Percentiles rank a stretch among this genome's conserved stretches.
Conservation (phyloP, 2,113 vertebrate species). For the Drymodes brunneopygia region DNA sequence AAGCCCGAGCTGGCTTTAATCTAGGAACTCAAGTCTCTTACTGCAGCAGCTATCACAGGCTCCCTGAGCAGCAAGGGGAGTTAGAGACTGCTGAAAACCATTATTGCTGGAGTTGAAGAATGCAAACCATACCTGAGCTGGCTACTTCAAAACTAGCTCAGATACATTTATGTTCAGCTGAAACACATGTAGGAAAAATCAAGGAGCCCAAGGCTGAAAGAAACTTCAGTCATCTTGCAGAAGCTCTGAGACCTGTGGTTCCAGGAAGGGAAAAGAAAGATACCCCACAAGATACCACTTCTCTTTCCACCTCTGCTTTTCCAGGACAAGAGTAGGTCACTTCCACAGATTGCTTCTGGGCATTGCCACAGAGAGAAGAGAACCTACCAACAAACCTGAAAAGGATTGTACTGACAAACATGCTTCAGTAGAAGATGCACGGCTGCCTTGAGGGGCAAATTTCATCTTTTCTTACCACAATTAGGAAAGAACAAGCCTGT, state of each 20-base stretch:
- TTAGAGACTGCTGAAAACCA: neutral
- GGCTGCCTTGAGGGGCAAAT: neutral
- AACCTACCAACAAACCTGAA: neutral
- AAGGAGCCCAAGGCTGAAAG: neutral
- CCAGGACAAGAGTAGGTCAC: neutral
- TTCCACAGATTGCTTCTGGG: neutral
- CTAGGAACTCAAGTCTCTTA: neutral
- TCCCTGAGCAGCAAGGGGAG: neutral
- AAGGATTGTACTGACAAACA: neutral
- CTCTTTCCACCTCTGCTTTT: neutral
- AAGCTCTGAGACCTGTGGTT: neutral
- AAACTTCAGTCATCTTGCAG: neutral
- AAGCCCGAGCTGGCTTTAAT: neutral
- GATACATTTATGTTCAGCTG: neutral
- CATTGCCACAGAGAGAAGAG: neutral
- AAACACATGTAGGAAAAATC: neutral
- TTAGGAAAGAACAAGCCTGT: neutral
- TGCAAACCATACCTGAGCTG: neutral
- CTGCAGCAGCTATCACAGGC: neutral
- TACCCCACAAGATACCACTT: neutral
- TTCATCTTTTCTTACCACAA: neutral
- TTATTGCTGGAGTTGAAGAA: neutral
- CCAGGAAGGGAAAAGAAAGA: neutral
- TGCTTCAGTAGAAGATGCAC: neutral
- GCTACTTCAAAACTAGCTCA: neutral